A percentile compares a stretch with the other conserved stretches of the same genome.
Conservation (phyloP, 2,113 vertebrate species). For the Acinonyx jubatus region DNA sequence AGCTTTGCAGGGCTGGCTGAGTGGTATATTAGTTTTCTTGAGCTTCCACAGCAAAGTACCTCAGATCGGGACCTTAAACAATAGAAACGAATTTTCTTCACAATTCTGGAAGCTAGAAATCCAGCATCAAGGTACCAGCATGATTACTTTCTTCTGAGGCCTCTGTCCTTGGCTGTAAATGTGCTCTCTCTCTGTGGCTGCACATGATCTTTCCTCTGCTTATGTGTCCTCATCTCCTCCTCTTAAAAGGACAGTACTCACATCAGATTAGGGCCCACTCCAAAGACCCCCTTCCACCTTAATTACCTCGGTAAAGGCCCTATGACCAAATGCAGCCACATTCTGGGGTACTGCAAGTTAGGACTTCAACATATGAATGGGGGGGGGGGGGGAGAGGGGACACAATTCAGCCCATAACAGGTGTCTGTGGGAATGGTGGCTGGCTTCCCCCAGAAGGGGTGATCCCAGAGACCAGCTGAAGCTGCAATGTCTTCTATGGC, state of each 20-base stretch:
- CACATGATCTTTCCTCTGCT: background rate
- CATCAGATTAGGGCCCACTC: no score
- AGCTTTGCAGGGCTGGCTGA: background rate
- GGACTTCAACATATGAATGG: background rate
- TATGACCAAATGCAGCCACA: background rate
- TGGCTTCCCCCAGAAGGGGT: background rate
- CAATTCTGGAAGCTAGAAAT: background rate
- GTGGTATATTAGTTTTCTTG: fast-evolving
- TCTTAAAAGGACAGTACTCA: background rate
- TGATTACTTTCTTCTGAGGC: background rate
- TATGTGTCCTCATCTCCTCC: background rate
- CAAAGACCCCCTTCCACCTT: background rate
- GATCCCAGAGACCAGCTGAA: background rate
- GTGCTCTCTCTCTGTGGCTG: background rate
- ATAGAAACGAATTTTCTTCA: background rate
- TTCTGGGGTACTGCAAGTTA: background rate
- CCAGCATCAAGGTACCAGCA: background rate
- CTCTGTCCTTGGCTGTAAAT: background rate
- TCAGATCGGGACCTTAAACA: background rate
- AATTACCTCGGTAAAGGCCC: background rate
- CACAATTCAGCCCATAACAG: background rate
- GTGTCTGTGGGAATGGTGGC: background rate
- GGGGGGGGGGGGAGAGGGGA: no score
- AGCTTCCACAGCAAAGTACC: background rate
- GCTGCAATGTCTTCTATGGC: background rate